Base-by-base conservation (phyloP, 2,888 invertebrate species). In the Erebia ligea region DNA sequence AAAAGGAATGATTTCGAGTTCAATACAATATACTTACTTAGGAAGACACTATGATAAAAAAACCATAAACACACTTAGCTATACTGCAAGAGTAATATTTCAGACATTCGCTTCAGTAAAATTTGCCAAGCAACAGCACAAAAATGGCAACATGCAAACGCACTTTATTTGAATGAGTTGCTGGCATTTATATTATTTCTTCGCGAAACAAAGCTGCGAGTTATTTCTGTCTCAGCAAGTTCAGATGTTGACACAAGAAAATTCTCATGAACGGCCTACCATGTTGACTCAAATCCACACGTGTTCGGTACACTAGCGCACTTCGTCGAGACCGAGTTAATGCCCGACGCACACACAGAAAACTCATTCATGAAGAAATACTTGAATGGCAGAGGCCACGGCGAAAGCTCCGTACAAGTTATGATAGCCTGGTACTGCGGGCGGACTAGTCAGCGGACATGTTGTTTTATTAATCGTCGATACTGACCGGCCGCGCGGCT, bases 211-310 rank as follows among this genome's bases (percentile, higher is more conserved):
- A 90, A 90, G 90, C 87, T 81, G 80, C 86, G 79, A 80, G 87
- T 86, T 92, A 91, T 92, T 91, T 89, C 86, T 88, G 91, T 86
- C 81, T 80, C 84, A 83, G 86, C 84, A 84, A 82, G 82, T 84
- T 85, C 82, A 83, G 82, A 83, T 92, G 91, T 91, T 91, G 91
- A 91, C 90, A 89, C 84, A 90, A 91, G 91, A 88, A 87, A 90
- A 89, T 92, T 92, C 91, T 90, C 91, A 91, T 91, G 89, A 92
- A 90, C 91, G 90, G 91, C 90, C 90, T 88, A 86, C 86, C 89
- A 85, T 86, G 85, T 86, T 86, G 86, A 78, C 78, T 83, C 85
- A 84, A 87, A 89, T 84, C 87, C 91, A 91, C 92, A 92, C 91
- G 88, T 91, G 91, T 87, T 83, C 79, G 78, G 67, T 77, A 82